Percentiles rank a stretch among this genome's conserved stretches.
phyloP scores from a whole-genome alignment of 2,888 invertebrate genomes.

The Bursaphelenchus okinawaensis region DNA sequence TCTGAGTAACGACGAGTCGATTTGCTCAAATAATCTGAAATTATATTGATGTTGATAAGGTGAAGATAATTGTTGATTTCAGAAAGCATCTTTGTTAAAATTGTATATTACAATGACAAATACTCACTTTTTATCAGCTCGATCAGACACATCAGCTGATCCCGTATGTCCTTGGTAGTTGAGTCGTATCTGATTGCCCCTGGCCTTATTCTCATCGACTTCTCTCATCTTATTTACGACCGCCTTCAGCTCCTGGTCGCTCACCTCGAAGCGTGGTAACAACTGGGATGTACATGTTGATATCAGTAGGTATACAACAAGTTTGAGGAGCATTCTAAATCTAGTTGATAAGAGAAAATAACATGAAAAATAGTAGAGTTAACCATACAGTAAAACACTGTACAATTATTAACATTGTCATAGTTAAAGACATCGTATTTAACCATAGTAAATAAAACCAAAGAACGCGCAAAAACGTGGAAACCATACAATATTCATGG shows the following conservation, averaged over 20 bases:
- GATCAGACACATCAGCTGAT: slow-evolving; percentile 41
- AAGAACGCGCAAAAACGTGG: too few species aligned
- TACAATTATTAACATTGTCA: too few species aligned
- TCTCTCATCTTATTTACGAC: slow-evolving; percentile 31
- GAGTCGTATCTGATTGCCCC: slow-evolving; percentile 33
- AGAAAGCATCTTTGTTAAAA: neutral
- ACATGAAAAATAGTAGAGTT: too few species aligned
- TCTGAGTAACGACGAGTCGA: slow-evolving; percentile 29
- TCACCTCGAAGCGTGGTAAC: slow-evolving; percentile 23
- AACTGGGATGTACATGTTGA: neutral
- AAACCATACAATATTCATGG: too few species aligned
- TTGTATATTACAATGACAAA: neutral
- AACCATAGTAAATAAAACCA: too few species aligned
- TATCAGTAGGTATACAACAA: neutral
- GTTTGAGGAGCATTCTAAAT: too few species aligned
- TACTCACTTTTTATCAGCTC: slow-evolving; percentile 33
- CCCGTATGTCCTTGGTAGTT: slow-evolving; percentile 50
- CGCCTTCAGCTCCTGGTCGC: slow-evolving; percentile 25
- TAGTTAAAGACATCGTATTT: too few species aligned
- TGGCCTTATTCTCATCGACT: slow-evolving; percentile 35
- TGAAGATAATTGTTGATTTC: neutral
- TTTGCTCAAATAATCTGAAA: slow-evolving; percentile 19
- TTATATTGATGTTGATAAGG: too few species aligned
- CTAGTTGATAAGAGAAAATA: too few species aligned
- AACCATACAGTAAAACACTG: too few species aligned